Base-by-base conservation (phyloP, 2,888 invertebrate species). In the Thera obeliscata region DNA sequence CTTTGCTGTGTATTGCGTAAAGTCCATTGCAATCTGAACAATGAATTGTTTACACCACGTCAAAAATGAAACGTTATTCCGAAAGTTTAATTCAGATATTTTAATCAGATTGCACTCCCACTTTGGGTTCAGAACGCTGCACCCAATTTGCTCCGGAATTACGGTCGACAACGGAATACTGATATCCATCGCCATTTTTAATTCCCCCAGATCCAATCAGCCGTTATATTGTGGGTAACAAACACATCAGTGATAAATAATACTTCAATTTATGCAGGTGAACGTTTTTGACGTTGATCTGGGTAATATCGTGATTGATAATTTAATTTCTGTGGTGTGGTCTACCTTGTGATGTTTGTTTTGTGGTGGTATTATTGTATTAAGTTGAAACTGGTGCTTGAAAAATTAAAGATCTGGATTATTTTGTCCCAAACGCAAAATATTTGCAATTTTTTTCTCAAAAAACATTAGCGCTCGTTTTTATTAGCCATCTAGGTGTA, bases 161-260 rank as follows among this genome's bases (percentile, higher is more conserved):
- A 71, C 72, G 67, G 58, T 63, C 65, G 54, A 60, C 72, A 56
- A 59, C 68, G 66, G 64, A 71, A 72, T 67, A 69, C 68, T 61
- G 70, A 75, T 75, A 75, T 59, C 66, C 49, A 67, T 70, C 69
- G 68, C 69, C 73, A 75, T 77, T 81, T 81, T 80, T 75, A 79
- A 80, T 81, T 77, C 76, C 70, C 73, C 69, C 71, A 71, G 66
- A 78, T 76, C 78, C 79, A 81, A 80, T 78, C 77, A 80, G 48
- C 77, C 70, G 74, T 73, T 76, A 76, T 74, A 74, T 73, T 75
- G 75, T 65, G 78, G 78, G 77, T 71, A 70, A 76, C 70, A 71
- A 74, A 76, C 74, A 78, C 73, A 80, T 69, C 74, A 74, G 69
- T 68, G 50, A 65, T 75, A 71, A 78, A 77, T 76, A 73, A 75